A percentile compares a stretch with the other conserved stretches of the same genome.
Evolutionary conservation across 2,797 vertebrate genomes (phyloP).

Genomic region (Spheniscus humboldti): DNA sequence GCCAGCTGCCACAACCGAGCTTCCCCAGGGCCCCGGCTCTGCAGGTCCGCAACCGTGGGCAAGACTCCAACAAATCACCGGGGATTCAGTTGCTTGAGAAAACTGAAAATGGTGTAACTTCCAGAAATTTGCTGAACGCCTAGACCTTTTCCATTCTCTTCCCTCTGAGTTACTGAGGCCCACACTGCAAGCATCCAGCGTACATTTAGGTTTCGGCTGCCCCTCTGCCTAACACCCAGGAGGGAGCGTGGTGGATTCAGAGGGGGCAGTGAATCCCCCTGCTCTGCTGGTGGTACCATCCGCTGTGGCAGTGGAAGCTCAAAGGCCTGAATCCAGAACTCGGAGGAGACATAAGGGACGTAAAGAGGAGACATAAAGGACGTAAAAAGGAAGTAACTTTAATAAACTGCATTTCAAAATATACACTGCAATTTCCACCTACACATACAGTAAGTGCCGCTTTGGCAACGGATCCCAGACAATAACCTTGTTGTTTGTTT

Average conservation of each 20-base stretch:
- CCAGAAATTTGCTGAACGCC: not conserved
- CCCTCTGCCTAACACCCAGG: not conserved
- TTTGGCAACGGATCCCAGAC: not conserved
- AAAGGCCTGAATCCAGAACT: not conserved
- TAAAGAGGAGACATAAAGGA: not conserved
- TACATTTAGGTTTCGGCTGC: not conserved
- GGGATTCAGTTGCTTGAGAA: not conserved
- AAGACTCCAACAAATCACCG: rapidly evolving
- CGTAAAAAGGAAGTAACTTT: not conserved
- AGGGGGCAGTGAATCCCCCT: rapidly evolving
- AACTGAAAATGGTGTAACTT: not conserved
- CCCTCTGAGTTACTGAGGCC: not conserved
- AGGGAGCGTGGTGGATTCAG: rapidly evolving
- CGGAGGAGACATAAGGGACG: not conserved
- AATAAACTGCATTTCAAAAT: constrained; percentile 8
- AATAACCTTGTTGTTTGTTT: not conserved
- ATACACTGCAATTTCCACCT: constrained; percentile 6
- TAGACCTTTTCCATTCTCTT: not conserved
- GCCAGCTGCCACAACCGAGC: rapidly evolving
- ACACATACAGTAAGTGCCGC: not conserved
- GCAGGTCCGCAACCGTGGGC: rapidly evolving
- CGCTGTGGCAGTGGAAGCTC: not conserved
- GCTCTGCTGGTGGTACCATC: not conserved
- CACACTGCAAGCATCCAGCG: not conserved
- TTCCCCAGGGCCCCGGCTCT: not conserved